Evolutionary conservation across 2,888 invertebrate species (phyloP), one percentile per base, ranked within the genome.

Genomic region (Nomada ruficornis): DNA sequence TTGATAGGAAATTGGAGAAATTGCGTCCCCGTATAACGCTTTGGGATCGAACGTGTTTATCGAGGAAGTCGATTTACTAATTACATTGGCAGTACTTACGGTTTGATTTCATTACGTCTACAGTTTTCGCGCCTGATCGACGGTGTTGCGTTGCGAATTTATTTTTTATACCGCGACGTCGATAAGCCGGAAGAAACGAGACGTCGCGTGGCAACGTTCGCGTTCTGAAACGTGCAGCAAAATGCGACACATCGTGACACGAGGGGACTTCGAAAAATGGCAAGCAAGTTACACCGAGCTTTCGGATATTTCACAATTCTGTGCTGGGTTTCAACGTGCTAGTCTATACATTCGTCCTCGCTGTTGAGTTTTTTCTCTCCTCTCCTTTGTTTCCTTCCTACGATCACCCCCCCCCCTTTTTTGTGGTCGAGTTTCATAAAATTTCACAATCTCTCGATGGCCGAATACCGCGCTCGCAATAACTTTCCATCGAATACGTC

Each of bases 271-370:
- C 57, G n/a, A 26, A 26, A 50, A 62, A 65, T 52, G 10, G 13
- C 26, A 26, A 23, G 42, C 42, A 54, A 80, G 78, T 82, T 77
- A 69, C 84, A 78, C 26, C 64, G 63, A 77, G 23, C 68, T 68
- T 62, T 60, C 73, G 79, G 80, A 83, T 86, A 88, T 88, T 86
- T 87, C 77, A 71, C 86, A 81, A 86, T 88, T 84, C 79, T 26
- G 63, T 70, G 82, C 77, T 82, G 72, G 80, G 62, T 86, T 87
- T 84, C 82, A 57, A 59, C 20, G 18, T 20, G 55, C 44, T 70
- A 57, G 15, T 62, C 84, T 82, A 88, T 87, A 86, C 86, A 87
- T 84, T 84, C 71, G 62, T 52, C 54, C 44, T 29, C 55, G 13
- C 71, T 68, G 67, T 50, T 60, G 59, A 79, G 15, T 67, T 71